Evolutionary conservation across 2,113 vertebrate genomes (phyloP), one percentile per base, ranked within the genome.

Genomic region (Lynx canadensis): DNA sequence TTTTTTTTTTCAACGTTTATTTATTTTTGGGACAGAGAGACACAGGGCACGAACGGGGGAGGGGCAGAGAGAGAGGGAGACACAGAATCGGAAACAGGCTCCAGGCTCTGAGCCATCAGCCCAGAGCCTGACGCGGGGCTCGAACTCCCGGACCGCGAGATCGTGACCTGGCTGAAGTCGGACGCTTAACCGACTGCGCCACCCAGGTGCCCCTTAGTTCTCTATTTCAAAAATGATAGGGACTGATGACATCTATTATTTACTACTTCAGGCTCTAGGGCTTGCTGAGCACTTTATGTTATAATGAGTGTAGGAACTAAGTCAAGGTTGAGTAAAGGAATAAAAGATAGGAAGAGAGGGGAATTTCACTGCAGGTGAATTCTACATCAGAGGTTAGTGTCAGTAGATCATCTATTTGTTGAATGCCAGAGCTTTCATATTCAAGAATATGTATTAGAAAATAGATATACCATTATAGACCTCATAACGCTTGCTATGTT

Each of bases 191-290:
- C n/a, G n/a, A n/a, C n/a, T n/a, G n/a, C n/a, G n/a, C n/a, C n/a
- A n/a, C n/a, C n/a, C n/a, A n/a, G n/a, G n/a, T n/a, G n/a, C n/a
- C n/a, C n/a, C n/a, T 4, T 65, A 55, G 33, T 71, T 91, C 74
- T 94, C 50, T 36, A 57, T 87, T 90, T 95, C n/a, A 90, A 81
- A 97, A 95, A 55, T 63, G 60, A 23, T 66, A 91, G 27, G 18
- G 41, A 27, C 19, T 69, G 5, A 66, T 73, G 45, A 38, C 55
- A 60, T 19, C 8, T 41, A 2, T 68, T 69, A 71, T 74, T 78
- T 88, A 48, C 38, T 88, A 9, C 27, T 80, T 79, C 5, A 79
- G 85, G 14, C 50, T 36, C 9, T 63, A 92, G 74, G 66, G 23
- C 33, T n/a, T 76, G 23, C 36, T 38, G 52, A 84, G 19, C 69